These are phyloP conservation scores for Vanessa cardui DNA, from an alignment of 2,888 invertebrate genomes.

Conservation along the genomic window DNA sequence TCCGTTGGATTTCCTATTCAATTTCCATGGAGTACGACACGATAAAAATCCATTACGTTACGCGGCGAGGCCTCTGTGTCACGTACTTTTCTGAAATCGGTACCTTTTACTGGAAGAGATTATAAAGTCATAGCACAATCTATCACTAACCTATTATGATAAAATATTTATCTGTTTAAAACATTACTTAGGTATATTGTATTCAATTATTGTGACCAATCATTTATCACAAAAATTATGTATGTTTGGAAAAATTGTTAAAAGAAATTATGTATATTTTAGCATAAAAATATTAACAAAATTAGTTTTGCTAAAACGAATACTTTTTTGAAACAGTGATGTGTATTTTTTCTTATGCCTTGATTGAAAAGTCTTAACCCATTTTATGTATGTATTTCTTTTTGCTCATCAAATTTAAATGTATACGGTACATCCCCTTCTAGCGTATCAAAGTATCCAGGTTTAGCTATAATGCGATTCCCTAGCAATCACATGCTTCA, in stretches of 20 bases:
- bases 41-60: constrained; percentile 77
- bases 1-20: constrained; percentile 72
- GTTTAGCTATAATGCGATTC: constrained; percentile 67
- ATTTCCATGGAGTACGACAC: constrained; percentile 72
- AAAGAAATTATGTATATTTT: too few relatives aligned
- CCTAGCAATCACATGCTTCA: constrained; percentile 77
- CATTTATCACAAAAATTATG: too few relatives aligned
- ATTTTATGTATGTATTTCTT: neutral
- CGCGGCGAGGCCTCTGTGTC: constrained; percentile 59
- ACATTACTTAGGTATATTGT: too few relatives aligned
- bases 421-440: constrained; percentile 21
- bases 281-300: too few relatives aligned
- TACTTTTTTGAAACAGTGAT: too few relatives aligned
- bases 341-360: neutral
- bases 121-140: constrained; percentile 18
- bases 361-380: too few relatives aligned
- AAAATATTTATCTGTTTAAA: too few relatives aligned
- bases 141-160: neutral
- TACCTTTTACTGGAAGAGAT: constrained; percentile 52
- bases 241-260: too few relatives aligned
- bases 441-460: constrained; percentile 45
- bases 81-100: constrained; percentile 47
- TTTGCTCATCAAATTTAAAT: neutral
- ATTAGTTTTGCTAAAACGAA: too few relatives aligned
- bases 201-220: too few relatives aligned